phyloP scores from a whole-genome alignment of 2,113 vertebrate species.

The Tetrax tetrax region DNA sequence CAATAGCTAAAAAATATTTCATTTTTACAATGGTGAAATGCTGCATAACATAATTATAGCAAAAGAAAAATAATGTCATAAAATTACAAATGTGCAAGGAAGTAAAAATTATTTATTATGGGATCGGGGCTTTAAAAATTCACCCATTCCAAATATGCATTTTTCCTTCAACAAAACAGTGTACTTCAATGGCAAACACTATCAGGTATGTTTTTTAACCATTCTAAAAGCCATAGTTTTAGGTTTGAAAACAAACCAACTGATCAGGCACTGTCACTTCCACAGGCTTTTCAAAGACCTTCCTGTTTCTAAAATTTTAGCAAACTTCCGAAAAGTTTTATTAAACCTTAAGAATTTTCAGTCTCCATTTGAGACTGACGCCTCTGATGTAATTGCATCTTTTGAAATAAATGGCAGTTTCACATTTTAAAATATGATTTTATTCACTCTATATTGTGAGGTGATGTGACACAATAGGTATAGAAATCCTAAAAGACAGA shows the following conservation, averaged over 20 bases:
- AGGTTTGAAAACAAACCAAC: not conserved
- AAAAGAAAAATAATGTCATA: not conserved
- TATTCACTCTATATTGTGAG: not conserved
- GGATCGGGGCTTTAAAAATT: not conserved
- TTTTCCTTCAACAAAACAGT: not conserved
- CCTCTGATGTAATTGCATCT: not conserved
- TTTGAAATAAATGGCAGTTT: not conserved
- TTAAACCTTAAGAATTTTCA: not conserved
- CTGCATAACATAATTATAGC: not conserved
- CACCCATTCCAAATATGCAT: not conserved
- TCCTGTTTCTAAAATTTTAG: not conserved
- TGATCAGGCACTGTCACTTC: not conserved
- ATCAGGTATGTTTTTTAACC: not conserved
- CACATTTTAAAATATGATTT: constrained; percentile 36
- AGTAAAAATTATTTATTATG: not conserved
- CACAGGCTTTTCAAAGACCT: not conserved
- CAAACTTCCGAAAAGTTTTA: not conserved
- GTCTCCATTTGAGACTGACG: not conserved
- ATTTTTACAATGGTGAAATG: not conserved
- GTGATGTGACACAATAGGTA: constrained; percentile 8
- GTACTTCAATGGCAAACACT: not conserved
- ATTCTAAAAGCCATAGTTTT: not conserved
- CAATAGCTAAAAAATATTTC: not conserved
- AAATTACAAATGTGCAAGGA: not conserved
- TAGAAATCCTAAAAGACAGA: constrained; percentile 37